Percentiles rank a stretch among this genome's conserved stretches.
Evolutionary conservation across 1,140 invertebrate species (phyloP).

Genomic region (Drosophila auraria): DNA sequence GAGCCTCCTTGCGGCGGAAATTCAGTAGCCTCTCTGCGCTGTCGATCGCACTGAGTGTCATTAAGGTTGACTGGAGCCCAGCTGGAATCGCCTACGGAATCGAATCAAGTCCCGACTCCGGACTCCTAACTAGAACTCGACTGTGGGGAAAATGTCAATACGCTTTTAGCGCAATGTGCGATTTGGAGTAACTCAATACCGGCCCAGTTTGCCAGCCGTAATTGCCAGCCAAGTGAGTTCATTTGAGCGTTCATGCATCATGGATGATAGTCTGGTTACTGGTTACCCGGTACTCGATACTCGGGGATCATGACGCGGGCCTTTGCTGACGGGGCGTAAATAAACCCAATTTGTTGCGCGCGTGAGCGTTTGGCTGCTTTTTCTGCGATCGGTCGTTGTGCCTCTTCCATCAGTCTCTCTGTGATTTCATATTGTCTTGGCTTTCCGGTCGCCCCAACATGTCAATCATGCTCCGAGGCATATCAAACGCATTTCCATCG

Average conservation of each 20-base stretch:
- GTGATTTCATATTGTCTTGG: constrained; percentile 42
- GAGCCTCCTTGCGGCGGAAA: constrained; percentile 35
- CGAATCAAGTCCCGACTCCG: constrained; percentile 1
- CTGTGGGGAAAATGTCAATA: constrained; percentile 58
- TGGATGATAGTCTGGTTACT: constrained; percentile 48
- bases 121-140: constrained; percentile 45
- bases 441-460: constrained; percentile 70
- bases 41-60: constrained; percentile 77
- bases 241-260: constrained; percentile 67
- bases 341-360: constrained; percentile 76
- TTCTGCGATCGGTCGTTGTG: constrained; percentile 31
- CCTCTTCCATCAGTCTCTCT: constrained; percentile 9
- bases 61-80: constrained; percentile 76
- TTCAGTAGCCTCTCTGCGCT: constrained; percentile 71
- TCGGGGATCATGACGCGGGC: constrained; percentile 23
- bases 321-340: constrained; percentile 63
- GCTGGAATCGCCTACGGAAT: constrained; percentile 55
- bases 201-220: constrained; percentile 26
- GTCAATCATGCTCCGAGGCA: constrained; percentile 61
- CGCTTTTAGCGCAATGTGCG: constrained; percentile 50
- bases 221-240: constrained; percentile 58
- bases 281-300: not conserved
- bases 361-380: constrained; percentile 63
- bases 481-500: constrained; percentile 54
- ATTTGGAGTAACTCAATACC: constrained; percentile 67